phyloP scores from a whole-genome alignment of 2,113 vertebrate species.

The Pelecanoides urinatrix region DNA sequence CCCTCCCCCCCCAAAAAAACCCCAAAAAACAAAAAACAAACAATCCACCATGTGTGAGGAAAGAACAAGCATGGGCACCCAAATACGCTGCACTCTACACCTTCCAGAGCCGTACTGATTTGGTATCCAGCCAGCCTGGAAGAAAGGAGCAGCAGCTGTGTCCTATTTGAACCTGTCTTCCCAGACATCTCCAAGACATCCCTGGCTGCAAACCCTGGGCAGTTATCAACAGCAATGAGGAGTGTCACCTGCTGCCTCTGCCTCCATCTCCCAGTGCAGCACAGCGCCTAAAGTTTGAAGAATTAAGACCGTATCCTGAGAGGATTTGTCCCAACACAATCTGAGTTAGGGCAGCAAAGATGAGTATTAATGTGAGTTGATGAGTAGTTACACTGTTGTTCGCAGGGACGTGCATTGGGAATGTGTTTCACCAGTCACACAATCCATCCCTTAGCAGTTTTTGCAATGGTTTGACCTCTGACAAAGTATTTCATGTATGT shows the following conservation, averaged over 20 bases:
- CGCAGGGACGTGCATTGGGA: neutral
- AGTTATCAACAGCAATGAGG: neutral
- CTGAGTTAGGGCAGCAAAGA: neutral
- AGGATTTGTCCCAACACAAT: neutral
- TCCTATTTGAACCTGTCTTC: neutral
- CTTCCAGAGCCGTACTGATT: neutral
- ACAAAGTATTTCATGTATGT: neutral
- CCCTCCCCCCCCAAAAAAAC: neutral
- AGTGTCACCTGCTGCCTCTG: neutral
- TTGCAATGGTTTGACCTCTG: neutral
- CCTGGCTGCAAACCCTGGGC: neutral
- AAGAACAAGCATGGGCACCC: neutral
- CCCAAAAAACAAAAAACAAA: neutral
- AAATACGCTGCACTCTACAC: neutral
- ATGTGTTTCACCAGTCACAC: neutral
- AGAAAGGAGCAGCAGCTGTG: neutral
- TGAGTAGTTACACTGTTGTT: too few species aligned
- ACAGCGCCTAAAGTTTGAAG: neutral
- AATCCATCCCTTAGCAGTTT: neutral
- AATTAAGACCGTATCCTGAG: neutral
- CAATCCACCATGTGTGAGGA: too few species aligned
- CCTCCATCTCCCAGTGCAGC: neutral
- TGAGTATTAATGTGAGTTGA: neutral
- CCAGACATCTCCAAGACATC: neutral
- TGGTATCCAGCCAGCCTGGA: neutral